phyloP scores from a whole-genome alignment of 2,888 invertebrate species.

The Sicus ferrugineus region DNA sequence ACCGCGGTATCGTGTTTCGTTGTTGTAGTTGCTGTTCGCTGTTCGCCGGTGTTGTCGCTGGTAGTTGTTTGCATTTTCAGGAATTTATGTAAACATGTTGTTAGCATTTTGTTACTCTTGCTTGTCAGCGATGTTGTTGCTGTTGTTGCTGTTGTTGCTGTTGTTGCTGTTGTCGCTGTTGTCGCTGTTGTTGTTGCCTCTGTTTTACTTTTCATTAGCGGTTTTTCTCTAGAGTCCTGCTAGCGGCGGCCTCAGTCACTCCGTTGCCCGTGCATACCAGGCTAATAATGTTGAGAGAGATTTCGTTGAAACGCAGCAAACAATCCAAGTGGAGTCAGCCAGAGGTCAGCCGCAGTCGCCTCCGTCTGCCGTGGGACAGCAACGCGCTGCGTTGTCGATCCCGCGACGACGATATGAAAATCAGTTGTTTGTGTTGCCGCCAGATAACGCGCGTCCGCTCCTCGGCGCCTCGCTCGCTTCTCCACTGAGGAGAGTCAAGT shows the following conservation, averaged over 20 bases:
- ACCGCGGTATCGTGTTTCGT: background rate
- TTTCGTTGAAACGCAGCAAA: conserved; percentile 22
- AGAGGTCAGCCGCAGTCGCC: conserved; percentile 50
- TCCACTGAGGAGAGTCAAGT: background rate
- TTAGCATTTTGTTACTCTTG: conserved; percentile 47
- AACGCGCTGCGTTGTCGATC: background rate
- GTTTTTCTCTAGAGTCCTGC: too few species aligned
- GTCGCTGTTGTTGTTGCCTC: too few species aligned
- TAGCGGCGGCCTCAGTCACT: too few species aligned
- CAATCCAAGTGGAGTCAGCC: conserved; percentile 32
- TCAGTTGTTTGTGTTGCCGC: conserved; percentile 33
- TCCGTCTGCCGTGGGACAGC: background rate
- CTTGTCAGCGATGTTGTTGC: conserved; percentile 37
- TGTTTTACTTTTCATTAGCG: conserved; percentile 3
- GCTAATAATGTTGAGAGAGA: conserved; percentile 30
- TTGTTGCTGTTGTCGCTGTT: conserved; percentile 8
- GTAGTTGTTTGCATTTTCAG: conserved; percentile 58
- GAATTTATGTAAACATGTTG: conserved; percentile 60
- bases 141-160: conserved; percentile 32
- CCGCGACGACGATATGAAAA: conserved; percentile 34
- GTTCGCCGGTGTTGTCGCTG: conserved; percentile 16
- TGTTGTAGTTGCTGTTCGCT: conserved; percentile 28
- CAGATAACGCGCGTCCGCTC: too few species aligned
- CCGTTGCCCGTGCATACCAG: too few species aligned
- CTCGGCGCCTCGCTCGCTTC: conserved; percentile 8